Conservation (phyloP, 2,113 vertebrate genomes). For the Cromileptes altivelis region DNA sequence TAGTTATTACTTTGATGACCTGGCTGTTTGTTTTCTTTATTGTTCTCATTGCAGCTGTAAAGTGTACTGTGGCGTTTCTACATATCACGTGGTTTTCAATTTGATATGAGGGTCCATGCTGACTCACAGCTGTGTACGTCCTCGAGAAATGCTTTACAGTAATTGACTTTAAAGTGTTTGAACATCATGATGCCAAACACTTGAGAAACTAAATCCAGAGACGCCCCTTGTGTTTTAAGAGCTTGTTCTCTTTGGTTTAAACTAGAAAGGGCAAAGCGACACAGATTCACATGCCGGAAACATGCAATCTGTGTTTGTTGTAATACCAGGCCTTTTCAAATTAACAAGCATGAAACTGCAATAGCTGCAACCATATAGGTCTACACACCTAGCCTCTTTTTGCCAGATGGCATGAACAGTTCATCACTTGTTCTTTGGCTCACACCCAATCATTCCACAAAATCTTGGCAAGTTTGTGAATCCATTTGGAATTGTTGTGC, state of each 20-base stretch:
- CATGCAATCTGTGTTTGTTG: neutral
- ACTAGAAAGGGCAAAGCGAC: neutral
- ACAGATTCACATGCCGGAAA: neutral
- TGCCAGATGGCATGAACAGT: no score
- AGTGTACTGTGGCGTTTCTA: conserved; percentile 17
- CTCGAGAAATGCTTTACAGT: conserved; percentile 25
- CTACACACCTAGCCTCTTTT: no score
- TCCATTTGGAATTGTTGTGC: no score
- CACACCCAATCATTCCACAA: no score
- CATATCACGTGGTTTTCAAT: conserved; percentile 14
- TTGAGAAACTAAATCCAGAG: neutral
- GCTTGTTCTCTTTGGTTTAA: neutral
- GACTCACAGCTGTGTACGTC: conserved; percentile 28
- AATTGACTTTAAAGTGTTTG: conserved; percentile 34
- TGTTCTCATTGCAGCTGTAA: conserved; percentile 17
- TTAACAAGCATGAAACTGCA: no score
- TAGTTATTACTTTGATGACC: conserved; percentile 17
- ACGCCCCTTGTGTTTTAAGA: neutral
- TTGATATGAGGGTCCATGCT: conserved; percentile 34
- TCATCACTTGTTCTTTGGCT: no score
- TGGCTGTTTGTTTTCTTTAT: conserved; percentile 1
- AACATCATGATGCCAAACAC: conserved; percentile 16
- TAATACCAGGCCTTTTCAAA: no score
- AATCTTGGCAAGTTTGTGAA: no score
- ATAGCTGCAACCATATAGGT: no score